Evolutionary conservation across 2,797 vertebrate species (phyloP).

Genomic region (Bradypodion pumilum): DNA sequence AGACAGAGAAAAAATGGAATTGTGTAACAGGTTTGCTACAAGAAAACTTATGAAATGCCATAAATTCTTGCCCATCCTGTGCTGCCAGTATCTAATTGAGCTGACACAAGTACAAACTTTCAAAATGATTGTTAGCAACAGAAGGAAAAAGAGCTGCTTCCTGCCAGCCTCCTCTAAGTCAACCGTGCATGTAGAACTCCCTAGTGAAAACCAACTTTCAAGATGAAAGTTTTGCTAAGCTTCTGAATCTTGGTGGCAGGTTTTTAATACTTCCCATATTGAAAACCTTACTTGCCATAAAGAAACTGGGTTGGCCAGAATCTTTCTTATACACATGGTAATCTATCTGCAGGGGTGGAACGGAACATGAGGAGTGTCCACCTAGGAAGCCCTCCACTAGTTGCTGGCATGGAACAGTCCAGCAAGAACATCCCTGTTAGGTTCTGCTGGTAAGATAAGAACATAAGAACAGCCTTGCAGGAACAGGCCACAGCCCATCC

Average conservation of each 20-base stretch:
- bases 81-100: not conserved
- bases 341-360: not conserved
- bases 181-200: not conserved
- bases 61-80: not conserved
- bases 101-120: not conserved
- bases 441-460: too few species aligned
- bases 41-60: not conserved
- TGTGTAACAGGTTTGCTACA: not conserved
- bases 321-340: not conserved
- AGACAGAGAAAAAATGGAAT: not conserved
- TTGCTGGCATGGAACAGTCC: not conserved
- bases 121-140: too few species aligned
- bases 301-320: not conserved
- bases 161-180: not conserved
- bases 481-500: too few species aligned
- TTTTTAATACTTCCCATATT: not conserved
- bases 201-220: not conserved
- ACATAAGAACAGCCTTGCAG: too few species aligned
- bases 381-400: not conserved
- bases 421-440: not conserved
- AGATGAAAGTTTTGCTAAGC: not conserved
- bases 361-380: too few species aligned
- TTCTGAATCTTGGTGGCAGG: not conserved
- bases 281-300: not conserved
- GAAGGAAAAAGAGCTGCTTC: not conserved